Base-by-base conservation (phyloP, 2,797 vertebrate species). In the Cynopterus sphinx region DNA sequence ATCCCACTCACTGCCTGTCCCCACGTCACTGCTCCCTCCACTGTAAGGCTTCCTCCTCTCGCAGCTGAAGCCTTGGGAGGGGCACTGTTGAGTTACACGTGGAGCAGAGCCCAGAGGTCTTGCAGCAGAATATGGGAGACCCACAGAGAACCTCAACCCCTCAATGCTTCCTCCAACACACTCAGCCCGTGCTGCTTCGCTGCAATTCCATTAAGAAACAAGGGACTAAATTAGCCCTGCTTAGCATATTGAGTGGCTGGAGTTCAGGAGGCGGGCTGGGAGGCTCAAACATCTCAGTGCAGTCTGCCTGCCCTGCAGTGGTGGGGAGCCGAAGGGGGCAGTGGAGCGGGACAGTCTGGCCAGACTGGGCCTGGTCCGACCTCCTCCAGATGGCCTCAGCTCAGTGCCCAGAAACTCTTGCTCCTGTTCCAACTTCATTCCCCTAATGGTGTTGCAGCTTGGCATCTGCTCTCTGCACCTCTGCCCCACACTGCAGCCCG, bases 341-440 rank as follows among this genome's bases (percentile, higher is more conserved):
- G 61, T 10, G 22, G 41, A 5, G 24, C 73, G 77, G 68, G 26
- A 31, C 46, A 73, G 86, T 9, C 83, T 81, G 91, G 93, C 88
- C 51, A 1, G 41, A 33, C 89, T n/a, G 59, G 70, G 74, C 63
- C 87, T 51, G 57, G 65, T 65, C 83, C 2, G 8, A 82, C 81
- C 28, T 86, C 94, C 91, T 41, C 12, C 67, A 39, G 73, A 90
- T 19, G 24, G 28, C 49, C 90, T 90, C 94, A 92, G 53, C 82
- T 83, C 51, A 13, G 28, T 36, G 96, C 87, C 95, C 95, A 97
- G 92, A 95, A 97, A 92, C 67, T 31, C 46, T 85, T 68, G 19
- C n/a, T 67, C 46, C 90, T 33, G 61, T 77, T 98, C 92, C 96
- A 96, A 65, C 87, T 92, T 97, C 97, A 97, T 97, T 96, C 41